A percentile compares a stretch with the other conserved stretches of the same genome.
These are phyloP conservation scores for Onychomys torridus DNA, from an alignment of 2,797 vertebrate species.

Conservation along the genomic window DNA sequence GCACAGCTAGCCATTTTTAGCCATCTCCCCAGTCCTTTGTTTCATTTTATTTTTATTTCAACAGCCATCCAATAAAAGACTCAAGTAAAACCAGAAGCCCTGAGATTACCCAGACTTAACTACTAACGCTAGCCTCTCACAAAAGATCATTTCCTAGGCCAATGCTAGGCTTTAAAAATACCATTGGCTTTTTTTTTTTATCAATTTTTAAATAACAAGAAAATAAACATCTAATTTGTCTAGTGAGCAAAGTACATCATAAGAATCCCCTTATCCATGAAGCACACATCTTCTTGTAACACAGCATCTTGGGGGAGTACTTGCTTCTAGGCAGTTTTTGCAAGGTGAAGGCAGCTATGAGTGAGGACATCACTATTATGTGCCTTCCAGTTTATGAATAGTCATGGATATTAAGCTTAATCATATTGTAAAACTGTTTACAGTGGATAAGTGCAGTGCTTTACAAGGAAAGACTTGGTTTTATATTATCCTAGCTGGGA, in stretches of 20 bases:
- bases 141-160: not conserved
- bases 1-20: no score
- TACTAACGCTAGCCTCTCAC: not conserved
- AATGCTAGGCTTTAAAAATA: constrained; percentile 19
- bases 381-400: not conserved
- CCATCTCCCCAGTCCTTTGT: not conserved
- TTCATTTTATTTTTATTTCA: constrained; percentile 58
- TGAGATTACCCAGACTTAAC: constrained; percentile 19
- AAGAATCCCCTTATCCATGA: not conserved
- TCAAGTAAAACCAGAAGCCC: constrained; percentile 24
- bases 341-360: not conserved
- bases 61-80: constrained; percentile 30
- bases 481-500: not conserved
- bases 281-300: not conserved
- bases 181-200: constrained; percentile 22
- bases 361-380: not conserved
- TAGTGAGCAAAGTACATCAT: constrained; percentile 20
- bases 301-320: not conserved
- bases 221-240: not conserved
- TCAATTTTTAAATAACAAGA: constrained; percentile 2
- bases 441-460: not conserved
- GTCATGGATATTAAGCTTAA: not conserved
- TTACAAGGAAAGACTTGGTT: not conserved
- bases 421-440: not conserved
- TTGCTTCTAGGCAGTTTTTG: not conserved